phyloP scores from a whole-genome alignment of 1,140 invertebrate genomes.

The Pseudomyrmex cubaensis region DNA sequence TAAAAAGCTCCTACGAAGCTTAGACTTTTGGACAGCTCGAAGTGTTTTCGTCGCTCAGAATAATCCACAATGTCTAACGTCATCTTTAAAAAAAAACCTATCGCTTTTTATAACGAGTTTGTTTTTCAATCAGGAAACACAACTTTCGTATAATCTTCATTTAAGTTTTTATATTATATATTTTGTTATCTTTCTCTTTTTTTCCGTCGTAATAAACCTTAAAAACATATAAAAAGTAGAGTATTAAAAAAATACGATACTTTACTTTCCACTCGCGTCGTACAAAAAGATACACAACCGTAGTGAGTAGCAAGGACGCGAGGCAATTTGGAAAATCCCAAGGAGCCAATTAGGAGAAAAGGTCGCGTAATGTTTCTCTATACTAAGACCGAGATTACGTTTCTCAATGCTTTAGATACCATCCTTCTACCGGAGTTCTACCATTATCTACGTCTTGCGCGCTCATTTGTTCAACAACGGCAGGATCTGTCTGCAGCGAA shows the following conservation, averaged over 20 bases:
- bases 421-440: neutral
- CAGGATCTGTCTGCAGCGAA: neutral
- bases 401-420: conserved; percentile 12
- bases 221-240: neutral
- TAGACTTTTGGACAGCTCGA: conserved; percentile 26
- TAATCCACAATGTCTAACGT: neutral
- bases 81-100: neutral
- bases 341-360: conserved; percentile 33
- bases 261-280: neutral
- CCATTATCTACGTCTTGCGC: neutral
- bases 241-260: neutral
- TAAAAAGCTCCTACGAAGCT: conserved; percentile 3
- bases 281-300: neutral
- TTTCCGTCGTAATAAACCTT: neutral
- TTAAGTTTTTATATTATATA: too few relatives aligned
- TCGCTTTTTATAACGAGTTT: neutral
- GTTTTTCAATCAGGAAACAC: neutral
- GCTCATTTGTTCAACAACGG: conserved; percentile 6
- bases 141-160: neutral
- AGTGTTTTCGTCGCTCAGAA: conserved; percentile 18
- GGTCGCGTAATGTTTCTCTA: conserved; percentile 10
- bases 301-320: neutral
- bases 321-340: conserved; percentile 23
- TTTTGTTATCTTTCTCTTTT: too few relatives aligned
- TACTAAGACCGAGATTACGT: conserved; percentile 31